Conservation (phyloP, 92 coral and sea anemone species). For the Phenganax stokvisi region DNA sequence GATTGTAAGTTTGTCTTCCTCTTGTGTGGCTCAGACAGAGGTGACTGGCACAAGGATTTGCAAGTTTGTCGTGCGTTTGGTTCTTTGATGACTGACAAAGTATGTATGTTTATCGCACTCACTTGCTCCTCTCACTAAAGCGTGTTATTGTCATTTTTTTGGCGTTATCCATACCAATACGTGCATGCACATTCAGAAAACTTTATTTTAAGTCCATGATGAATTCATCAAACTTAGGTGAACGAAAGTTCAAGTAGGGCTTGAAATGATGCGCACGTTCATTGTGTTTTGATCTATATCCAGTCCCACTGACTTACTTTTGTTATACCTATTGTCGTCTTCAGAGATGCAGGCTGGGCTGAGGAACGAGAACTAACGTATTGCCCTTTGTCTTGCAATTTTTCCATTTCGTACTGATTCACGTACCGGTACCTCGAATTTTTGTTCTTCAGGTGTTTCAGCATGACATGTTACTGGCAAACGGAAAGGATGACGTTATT, state of each 20-base stretch:
- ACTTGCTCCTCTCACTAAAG: not conserved
- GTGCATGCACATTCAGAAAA: too few species aligned
- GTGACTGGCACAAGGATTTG: conserved; percentile 15
- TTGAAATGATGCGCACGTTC: too few species aligned
- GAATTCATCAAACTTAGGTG: too few species aligned
- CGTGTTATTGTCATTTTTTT: not conserved
- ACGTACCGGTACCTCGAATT: not conserved
- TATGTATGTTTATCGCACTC: not conserved
- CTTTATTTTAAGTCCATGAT: too few species aligned
- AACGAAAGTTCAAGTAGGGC: too few species aligned
- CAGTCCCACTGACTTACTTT: too few species aligned
- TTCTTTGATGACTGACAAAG: conserved; percentile 29
- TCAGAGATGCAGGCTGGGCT: too few species aligned
- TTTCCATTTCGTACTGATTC: too few species aligned
- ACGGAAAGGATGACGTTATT: conserved; percentile 21
- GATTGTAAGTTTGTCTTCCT: conserved; percentile 32
- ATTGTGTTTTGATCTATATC: too few species aligned
- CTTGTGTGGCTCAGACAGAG: conserved; percentile 12
- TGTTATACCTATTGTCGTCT: too few species aligned
- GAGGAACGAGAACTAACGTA: too few species aligned
- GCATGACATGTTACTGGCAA: conserved; percentile 32
- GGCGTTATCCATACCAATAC: not conserved
- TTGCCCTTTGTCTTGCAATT: too few species aligned
- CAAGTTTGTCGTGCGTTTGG: conserved; percentile 37
- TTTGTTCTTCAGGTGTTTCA: conserved; percentile 15